Conservation (phyloP, 2,113 vertebrate genomes). For the Macrotus californicus region DNA sequence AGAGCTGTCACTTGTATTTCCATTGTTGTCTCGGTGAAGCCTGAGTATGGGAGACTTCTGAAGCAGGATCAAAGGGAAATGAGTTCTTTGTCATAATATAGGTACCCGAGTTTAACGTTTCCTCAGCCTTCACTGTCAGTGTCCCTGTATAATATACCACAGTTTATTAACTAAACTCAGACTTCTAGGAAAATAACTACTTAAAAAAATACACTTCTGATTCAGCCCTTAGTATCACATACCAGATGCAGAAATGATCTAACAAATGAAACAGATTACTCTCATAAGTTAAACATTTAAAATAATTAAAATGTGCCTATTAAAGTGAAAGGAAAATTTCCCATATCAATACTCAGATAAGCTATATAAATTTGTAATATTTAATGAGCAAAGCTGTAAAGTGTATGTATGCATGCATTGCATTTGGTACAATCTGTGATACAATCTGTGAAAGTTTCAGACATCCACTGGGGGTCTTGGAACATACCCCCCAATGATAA, state of each 20-base stretch:
- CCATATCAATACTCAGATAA: not conserved
- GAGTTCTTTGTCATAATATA: conserved; percentile 3
- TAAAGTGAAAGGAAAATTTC: not conserved
- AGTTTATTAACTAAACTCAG: not conserved
- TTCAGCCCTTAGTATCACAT: not conserved
- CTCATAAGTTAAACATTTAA: not conserved
- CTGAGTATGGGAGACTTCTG: conserved; percentile 43
- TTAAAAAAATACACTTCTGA: not conserved
- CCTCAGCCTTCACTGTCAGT: not conserved
- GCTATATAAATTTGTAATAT: not conserved
- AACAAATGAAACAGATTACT: not conserved
- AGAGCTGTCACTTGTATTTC: conserved; percentile 51
- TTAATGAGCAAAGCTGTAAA: not conserved
- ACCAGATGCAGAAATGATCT: not conserved
- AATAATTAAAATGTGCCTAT: not conserved
- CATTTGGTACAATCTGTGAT: no score
- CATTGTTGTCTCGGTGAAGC: conserved; percentile 30
- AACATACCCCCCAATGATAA: not conserved
- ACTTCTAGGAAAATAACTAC: not conserved
- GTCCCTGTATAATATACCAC: not conserved
- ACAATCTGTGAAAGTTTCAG: not conserved
- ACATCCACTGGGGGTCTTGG: not conserved
- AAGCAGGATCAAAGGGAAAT: conserved; percentile 40
- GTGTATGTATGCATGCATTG: not conserved
- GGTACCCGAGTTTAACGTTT: not conserved